Evolutionary conservation across 2,888 invertebrate species (phyloP).

Genomic region (Epinotia nisella): DNA sequence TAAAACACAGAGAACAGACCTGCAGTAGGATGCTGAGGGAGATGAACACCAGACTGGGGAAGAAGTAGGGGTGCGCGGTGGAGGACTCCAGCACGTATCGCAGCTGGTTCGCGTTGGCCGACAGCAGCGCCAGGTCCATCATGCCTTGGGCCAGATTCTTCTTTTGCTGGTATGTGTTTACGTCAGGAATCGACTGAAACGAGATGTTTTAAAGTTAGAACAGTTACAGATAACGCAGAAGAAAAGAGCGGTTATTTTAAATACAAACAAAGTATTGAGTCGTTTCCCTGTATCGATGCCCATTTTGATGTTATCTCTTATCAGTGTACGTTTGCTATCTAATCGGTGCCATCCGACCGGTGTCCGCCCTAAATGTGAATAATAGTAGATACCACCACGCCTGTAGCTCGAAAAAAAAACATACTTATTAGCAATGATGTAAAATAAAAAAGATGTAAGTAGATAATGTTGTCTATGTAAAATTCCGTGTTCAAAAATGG

Average conservation of each 20-base stretch:
- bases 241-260: no score
- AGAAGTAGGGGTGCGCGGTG: slow-evolving; percentile 89
- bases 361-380: slow-evolving; percentile 22
- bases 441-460: no score
- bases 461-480: no score
- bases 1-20: slow-evolving; percentile 72
- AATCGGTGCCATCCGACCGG: slow-evolving; percentile 1
- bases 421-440: no score
- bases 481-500: no score
- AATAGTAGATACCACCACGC: slow-evolving; percentile 1
- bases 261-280: neutral
- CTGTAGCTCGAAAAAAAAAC: neutral
- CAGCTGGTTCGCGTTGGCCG: slow-evolving; percentile 95
- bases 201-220: neutral
- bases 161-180: slow-evolving; percentile 95
- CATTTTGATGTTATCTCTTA: slow-evolving; percentile 8
- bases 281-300: slow-evolving; percentile 19
- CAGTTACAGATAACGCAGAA: neutral
- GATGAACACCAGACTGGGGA: slow-evolving; percentile 90
- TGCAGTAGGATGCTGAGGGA: slow-evolving; percentile 91
- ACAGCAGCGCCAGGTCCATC: slow-evolving; percentile 95
- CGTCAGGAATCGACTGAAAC: slow-evolving; percentile 85
- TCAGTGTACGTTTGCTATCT: slow-evolving; percentile 19
- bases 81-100: slow-evolving; percentile 92
- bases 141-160: slow-evolving; percentile 96